Base-by-base conservation (phyloP, 1,140 invertebrate species). In the Steinernema feltiae region DNA sequence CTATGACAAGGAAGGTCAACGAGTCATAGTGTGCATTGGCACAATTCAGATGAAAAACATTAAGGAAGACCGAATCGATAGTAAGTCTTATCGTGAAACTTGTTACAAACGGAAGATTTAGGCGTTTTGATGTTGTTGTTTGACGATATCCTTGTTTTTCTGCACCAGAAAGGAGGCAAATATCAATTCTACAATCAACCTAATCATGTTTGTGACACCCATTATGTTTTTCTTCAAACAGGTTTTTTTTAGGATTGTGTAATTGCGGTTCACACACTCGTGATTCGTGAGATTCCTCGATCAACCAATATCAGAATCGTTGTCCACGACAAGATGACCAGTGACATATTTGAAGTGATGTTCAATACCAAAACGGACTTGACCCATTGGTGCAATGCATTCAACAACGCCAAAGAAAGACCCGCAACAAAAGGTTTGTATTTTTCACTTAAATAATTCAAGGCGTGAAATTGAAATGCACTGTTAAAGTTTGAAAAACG, bases 101-200 rank as follows among this genome's bases (percentile, higher is more conserved):
- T 12, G 70, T 12, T 27, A 21, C 3, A 3, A 30, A n/a, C 31
- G 70, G 15, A 18, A 30, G 7, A 41, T 71, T 71, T 29, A 71
- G 70, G 30, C 21, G 70, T 71, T 29, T 27, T 71, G 7, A 71
- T 71, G 70, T n/a, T 71, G 12, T 27, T 71, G 15, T 71, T 71
- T 27, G 70, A 71, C 24, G 70, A 71, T 27, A 71, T 71, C 70
- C 32, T 71, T 24, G 46, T 30, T 3, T 71, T 71, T 27, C 29
- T 71, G 12, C 32, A 35, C 15, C 12, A 32, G 21, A 71, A 71
- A 21, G 29, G 29, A 7, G 29, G 29, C 15, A 32, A 53, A 30
- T 71, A 71, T 53, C 3, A 31, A 3, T 71, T 71, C 70, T 71
- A 35, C 46, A 35, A 32, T 21, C 70, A 71, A 21, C 21, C 12